Evolutionary conservation across 2,113 vertebrate species (phyloP).

Genomic region (Heteronetta atricapilla): DNA sequence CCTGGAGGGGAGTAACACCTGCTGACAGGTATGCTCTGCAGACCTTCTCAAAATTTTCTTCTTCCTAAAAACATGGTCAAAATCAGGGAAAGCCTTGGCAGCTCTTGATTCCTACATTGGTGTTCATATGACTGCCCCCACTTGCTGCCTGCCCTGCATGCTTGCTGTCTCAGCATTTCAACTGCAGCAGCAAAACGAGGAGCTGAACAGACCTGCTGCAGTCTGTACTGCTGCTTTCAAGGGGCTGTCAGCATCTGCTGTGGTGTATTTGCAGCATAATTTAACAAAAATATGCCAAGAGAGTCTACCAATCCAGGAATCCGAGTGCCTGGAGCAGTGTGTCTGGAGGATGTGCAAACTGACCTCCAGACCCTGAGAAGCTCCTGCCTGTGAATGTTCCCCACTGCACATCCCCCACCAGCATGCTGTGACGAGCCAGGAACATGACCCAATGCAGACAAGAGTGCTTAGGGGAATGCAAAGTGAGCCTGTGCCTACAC

Average conservation of each 20-base stretch:
- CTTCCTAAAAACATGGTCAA: background rate
- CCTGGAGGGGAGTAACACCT: background rate
- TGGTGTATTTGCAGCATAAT: too few relatives aligned
- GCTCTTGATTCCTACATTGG: background rate
- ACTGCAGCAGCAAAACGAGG: background rate
- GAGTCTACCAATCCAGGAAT: background rate
- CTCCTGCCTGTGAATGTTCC: background rate
- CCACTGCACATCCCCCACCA: background rate
- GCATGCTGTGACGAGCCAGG: background rate
- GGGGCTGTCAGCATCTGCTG: too few relatives aligned
- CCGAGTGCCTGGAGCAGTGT: background rate
- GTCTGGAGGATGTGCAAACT: background rate
- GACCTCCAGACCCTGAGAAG: background rate
- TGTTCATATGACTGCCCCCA: background rate
- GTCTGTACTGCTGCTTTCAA: background rate
- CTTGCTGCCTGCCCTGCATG: background rate
- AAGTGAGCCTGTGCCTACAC: background rate
- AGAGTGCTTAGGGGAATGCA: background rate
- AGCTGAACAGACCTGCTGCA: background rate
- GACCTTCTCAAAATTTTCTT: background rate
- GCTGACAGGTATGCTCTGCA: too few relatives aligned
- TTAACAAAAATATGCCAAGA: too few relatives aligned
- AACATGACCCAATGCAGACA: background rate
- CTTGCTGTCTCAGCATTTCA: background rate
- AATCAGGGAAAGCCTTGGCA: background rate